Evolutionary conservation across 2,797 vertebrate species (phyloP), one percentile per base, ranked within the genome.

Genomic region (Hyperoplus lanceolatus): DNA sequence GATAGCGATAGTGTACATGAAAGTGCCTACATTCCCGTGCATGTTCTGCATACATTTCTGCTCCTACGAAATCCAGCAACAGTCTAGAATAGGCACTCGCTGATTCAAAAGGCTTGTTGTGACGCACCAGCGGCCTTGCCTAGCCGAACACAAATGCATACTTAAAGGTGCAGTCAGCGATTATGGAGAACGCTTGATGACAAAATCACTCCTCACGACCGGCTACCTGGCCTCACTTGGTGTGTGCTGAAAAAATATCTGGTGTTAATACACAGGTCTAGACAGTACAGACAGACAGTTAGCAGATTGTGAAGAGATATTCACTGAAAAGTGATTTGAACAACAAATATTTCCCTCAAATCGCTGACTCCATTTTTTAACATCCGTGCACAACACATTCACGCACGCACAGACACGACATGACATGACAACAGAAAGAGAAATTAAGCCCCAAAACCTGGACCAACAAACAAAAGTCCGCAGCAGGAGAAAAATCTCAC

Each of bases 401-500:
- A 21, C 50, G 53, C 55, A 36, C 61, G 43, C 60, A 51, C 12
- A 16, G n/a, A 62, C 68, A 3, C 73, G 66, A 75, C 39, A 42
- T 70, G 77, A 84, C 77, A 78, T 70, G 77, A 84, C 77, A 78
- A 80, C 67, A 82, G 65, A 75, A 69, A 67, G 79, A 77, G 67
- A 85, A 75, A 80, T 69, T 75, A 87, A 89, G 64, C 80, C 71
- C 29, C 29, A 29, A 84, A 81, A 75, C 68, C 49, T 45, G 75
- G 73, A 77, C 80, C 83, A 84, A 84, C 88, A 89, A 89, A 91
- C 85, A 90, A 29, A 29, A 87, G 82, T 82, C 72, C 62, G 38
- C 90, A 90, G 90, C 75, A 72, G 85, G 88, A 87, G 78, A 75
- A 91, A 92, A 91, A 92, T 88, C 90, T 87, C 86, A 88, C 79